Evolutionary conservation across 2,888 invertebrate genomes (phyloP), one percentile per base, ranked within the genome.

Genomic region (Phortica okadai): DNA sequence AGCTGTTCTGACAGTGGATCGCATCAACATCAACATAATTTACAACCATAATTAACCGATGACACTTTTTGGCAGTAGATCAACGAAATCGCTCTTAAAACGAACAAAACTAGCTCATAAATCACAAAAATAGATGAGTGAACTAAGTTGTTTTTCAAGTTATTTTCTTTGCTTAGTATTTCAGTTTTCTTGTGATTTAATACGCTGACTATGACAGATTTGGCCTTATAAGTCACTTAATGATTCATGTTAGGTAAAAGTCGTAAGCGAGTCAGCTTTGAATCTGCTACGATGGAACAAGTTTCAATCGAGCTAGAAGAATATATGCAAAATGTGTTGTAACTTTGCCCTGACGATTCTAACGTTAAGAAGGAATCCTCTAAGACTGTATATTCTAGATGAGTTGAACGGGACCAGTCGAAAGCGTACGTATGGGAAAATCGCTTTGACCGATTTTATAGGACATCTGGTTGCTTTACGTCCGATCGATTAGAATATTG

Each of bases 51-150:
- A 64, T 33, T 33, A 62, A 62, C n/a, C 8, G 62, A 33, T 64
- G 64, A 64, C 25, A 64, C 11, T 8, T 62, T 62, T 62, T 25
- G 64, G 14, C 14, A 64, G 33, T 64, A 64, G 33, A 64, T 64
- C 64, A 64, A 33, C 33, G 4, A 33, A 33, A 33, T 33, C 33
- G 33, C 33, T 33, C 5, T 11, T 14, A 50, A 50, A 33, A 33
- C 0, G 10, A 64, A 64, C n/a, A 8, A 64, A 64, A 64, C 33
- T 8, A 14, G 33, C 41, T 64, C 10, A 64, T 64, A 64, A 64
- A 64, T 64, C 64, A 64, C 33, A 33, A 33, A 33, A 1, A 66
- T n/a, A 66, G 67, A 67, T 44, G 44, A 67, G 44, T 67, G 44
- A 67, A 44, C 44, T 67, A 67, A 67, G 16, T 16, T 59, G 10